Conservation (phyloP, 2,797 vertebrate species). For the Chromis chromis region DNA sequence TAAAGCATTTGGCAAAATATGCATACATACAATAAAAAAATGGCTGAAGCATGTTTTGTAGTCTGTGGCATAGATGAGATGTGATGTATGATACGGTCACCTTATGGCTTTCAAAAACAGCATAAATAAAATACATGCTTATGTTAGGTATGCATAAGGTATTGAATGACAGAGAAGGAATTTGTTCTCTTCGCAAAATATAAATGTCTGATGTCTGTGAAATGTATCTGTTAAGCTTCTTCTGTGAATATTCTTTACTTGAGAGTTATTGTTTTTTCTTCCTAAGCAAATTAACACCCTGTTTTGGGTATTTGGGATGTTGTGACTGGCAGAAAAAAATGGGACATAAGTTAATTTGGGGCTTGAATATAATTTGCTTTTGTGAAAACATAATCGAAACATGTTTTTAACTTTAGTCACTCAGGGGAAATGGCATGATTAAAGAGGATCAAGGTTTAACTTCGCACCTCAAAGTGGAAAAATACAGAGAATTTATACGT, state of each 20-base stretch:
- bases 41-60: background rate
- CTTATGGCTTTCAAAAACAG: background rate
- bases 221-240: background rate
- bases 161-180: background rate
- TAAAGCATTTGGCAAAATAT: background rate
- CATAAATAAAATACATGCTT: background rate
- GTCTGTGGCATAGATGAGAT: background rate
- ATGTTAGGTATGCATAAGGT: background rate
- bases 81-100: background rate
- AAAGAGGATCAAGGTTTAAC: conserved; percentile 1
- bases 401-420: conserved; percentile 8
- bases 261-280: background rate
- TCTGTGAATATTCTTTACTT: background rate
- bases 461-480: background rate
- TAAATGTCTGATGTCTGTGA: background rate
- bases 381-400: background rate
- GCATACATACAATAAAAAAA: background rate
- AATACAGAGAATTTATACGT: background rate
- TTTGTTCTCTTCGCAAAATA: background rate
- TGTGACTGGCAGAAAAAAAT: too few relatives aligned
- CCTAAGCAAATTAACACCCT: background rate
- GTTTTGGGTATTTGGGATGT: background rate
- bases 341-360: conserved; percentile 4
- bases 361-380: conserved; percentile 18
- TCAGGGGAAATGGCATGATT: background rate